Base-by-base conservation (phyloP, 2,888 invertebrate genomes). In the Nephrotoma guestfalica region DNA sequence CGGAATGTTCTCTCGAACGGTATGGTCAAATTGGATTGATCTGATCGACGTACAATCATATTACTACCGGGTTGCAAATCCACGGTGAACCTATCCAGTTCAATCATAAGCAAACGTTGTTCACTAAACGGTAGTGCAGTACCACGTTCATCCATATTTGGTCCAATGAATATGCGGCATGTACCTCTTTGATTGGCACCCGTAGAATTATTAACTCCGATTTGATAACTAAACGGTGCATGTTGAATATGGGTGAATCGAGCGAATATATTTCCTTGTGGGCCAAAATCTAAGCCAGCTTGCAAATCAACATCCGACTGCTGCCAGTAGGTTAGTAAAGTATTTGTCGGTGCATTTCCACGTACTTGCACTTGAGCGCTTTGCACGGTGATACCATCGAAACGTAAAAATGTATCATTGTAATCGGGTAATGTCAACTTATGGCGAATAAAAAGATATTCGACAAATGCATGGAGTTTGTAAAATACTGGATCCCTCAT, bases 1-100 rank as follows among this genome's bases (percentile, higher is more conserved):
- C 95, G 93, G 94, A 96, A 96, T 5, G 95, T 95, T 87, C 94
- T 92, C 90, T 95, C 95, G 90, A 94, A 96, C 0, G 96, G 95
- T 89, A 96, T 95, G 4, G 96, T 96, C 41, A 96, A 94, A 0
- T 95, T 94, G 0, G 96, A 96, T 51, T 95, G 93, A 2, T 90
- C 89, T 6, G 96, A 96, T 41, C 90, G 89, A 7, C 95, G 93
- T 0, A 91, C 92, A 86, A 96, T 92, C 0, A 91, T 93, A 90
- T 94, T 95, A 88, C 91, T 90, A 3, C 95, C 95, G 0, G 94
- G 92, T 42, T 92, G 92, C 88, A 96, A 90, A 87, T 91, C 92
- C 0, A 93, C 92, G n/a, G 93, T 92, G 89, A 96, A 96, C 91
- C 94, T 94, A 95, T 95, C 95, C 92, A 95, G 90, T 90, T 95